These are phyloP conservation scores for Holothuria scabra DNA, from an alignment of 53 echinoderm and acorn worm genomes.

Conservation along the genomic window DNA sequence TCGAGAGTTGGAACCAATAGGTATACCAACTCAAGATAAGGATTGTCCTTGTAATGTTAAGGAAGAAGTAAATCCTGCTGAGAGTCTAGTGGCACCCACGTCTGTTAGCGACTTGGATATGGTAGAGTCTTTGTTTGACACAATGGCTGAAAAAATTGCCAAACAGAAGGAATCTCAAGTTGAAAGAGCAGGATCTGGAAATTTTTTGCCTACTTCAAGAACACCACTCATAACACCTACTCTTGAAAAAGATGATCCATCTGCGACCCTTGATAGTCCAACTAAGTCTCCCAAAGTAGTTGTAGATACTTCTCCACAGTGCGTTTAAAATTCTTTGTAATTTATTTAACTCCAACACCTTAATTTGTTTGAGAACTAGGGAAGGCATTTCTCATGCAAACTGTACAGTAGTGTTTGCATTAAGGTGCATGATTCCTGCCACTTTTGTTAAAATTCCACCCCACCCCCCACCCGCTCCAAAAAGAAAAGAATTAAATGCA, in stretches of 20 bases:
- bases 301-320: slow-evolving; percentile 64
- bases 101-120: slow-evolving; percentile 17
- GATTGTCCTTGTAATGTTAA: not conserved
- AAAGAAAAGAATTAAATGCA: no score
- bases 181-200: not conserved
- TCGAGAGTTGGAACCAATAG: not conserved
- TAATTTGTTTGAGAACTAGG: no score
- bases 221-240: slow-evolving; percentile 16
- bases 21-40: not conserved
- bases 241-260: slow-evolving; percentile 33
- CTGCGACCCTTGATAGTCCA: slow-evolving; percentile 39
- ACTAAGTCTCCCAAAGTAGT: slow-evolving; percentile 27
- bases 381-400: no score
- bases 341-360: no score
- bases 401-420: no score
- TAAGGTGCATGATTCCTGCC: no score
- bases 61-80: not conserved
- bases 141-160: slow-evolving; percentile 66
- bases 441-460: no score
- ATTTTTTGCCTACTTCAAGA: not conserved
- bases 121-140: slow-evolving; percentile 71
- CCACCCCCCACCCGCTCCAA: no score
- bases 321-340: slow-evolving; percentile 31
- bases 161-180: slow-evolving; percentile 11
- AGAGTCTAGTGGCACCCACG: not conserved